phyloP scores from a whole-genome alignment of 2,888 invertebrate genomes.

The Serripes groenlandicus region DNA sequence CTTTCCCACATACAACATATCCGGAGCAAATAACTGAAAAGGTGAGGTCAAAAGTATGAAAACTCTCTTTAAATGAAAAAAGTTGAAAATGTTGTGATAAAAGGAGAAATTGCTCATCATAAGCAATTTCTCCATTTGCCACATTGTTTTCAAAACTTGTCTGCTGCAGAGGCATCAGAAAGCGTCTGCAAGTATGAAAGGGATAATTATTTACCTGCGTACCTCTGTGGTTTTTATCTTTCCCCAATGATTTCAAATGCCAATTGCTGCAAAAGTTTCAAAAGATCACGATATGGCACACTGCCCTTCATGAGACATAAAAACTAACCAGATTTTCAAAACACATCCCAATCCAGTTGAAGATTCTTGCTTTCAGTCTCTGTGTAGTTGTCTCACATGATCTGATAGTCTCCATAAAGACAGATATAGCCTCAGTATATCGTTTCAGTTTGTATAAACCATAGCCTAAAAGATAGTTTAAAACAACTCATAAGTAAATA shows the following conservation, averaged over 20 bases:
- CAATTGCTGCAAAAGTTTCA: not conserved
- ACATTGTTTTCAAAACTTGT: not conserved
- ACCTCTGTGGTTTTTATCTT: not conserved
- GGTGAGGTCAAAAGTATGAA: no score
- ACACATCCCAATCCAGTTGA: constrained; percentile 60
- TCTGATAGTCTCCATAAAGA: constrained; percentile 35
- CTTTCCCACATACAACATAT: no score
- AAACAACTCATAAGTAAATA: no score
- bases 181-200: not conserved
- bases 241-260: no score
- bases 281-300: not conserved
- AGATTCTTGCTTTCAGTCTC: constrained; percentile 61
- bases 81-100: no score
- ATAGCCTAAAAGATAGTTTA: constrained; percentile 40
- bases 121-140: no score
- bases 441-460: constrained; percentile 31
- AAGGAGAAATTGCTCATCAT: no score
- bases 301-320: no score
- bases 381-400: constrained; percentile 32
- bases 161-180: not conserved
- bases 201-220: not conserved
- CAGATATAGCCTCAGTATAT: constrained; percentile 49
- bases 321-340: constrained; percentile 63
- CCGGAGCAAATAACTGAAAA: no score
- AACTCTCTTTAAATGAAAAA: no score